Conservation (phyloP, 2,888 invertebrate species). For the Drosophila subsilvestris region DNA sequence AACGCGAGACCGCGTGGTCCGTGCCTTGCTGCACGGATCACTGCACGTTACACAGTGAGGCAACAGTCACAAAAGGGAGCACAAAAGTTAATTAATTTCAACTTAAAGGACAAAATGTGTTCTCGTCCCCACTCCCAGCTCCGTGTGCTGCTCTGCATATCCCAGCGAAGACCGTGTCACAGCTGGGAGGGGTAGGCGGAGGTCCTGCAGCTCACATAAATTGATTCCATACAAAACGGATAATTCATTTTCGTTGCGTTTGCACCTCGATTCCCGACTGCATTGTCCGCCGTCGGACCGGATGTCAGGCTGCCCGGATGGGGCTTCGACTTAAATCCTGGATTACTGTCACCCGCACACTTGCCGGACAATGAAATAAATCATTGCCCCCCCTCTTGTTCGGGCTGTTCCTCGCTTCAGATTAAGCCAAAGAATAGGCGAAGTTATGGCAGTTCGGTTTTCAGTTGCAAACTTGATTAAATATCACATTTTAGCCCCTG, state of each 20-base stretch:
- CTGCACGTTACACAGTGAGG: slow-evolving; percentile 11
- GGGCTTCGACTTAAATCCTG: slow-evolving; percentile 24
- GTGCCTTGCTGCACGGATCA: slow-evolving; percentile 4
- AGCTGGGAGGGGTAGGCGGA: slow-evolving; percentile 6
- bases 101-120: slow-evolving; percentile 64
- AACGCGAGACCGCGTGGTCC: slow-evolving; percentile 24
- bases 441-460: background rate
- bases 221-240: slow-evolving; percentile 62
- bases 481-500: background rate
- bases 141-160: slow-evolving; percentile 54
- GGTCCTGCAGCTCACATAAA: slow-evolving; percentile 46
- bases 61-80: slow-evolving; percentile 15
- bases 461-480: slow-evolving; percentile 4
- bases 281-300: slow-evolving; percentile 1
- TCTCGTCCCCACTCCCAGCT: too few species aligned
- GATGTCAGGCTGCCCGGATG: slow-evolving; percentile 23
- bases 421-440: background rate
- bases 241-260: slow-evolving; percentile 54
- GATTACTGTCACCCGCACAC: slow-evolving; percentile 36
- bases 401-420: background rate
- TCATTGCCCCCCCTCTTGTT: slow-evolving; percentile 17
- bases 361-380: slow-evolving; percentile 34
- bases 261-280: slow-evolving; percentile 34
- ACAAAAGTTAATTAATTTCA: slow-evolving; percentile 76
- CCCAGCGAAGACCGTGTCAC: slow-evolving; percentile 43